Conservation (phyloP, 1,140 invertebrate species). For the Sogatella furcifera region DNA sequence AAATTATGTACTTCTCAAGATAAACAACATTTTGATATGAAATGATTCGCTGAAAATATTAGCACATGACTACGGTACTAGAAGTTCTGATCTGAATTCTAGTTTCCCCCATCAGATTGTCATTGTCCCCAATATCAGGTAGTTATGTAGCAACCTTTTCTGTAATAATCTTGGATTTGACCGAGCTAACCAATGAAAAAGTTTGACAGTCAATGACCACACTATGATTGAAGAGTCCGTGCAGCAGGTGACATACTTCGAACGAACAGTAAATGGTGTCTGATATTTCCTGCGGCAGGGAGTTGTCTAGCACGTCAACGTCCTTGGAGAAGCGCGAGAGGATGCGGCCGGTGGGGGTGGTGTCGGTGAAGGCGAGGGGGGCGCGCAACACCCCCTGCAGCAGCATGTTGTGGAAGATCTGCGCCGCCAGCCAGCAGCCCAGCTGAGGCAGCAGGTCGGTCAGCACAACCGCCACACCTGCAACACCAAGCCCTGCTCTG, state of each 20-base stretch:
- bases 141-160: no score
- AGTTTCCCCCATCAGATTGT: no score
- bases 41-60: no score
- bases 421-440: conserved; percentile 61
- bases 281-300: conserved; percentile 54
- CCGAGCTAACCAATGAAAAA: no score
- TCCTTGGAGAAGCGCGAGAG: conserved; percentile 69
- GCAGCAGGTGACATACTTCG: conserved; percentile 66
- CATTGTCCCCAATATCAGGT: no score
- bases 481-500: conserved; percentile 28
- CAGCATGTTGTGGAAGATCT: conserved; percentile 61
- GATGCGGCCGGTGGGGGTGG: conserved; percentile 75
- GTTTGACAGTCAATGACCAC: no score
- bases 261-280: conserved; percentile 66
- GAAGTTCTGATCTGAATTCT: no score
- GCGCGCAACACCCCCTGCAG: conserved; percentile 61
- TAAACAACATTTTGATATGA: no score
- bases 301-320: conserved; percentile 57
- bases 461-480: conserved; percentile 55
- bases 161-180: no score
- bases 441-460: conserved; percentile 57
- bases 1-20: no score
- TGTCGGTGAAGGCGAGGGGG: conserved; percentile 76
- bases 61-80: no score
- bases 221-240: no score